A percentile compares a stretch with the other conserved stretches of the same genome.
Conservation (phyloP, 2,888 invertebrate genomes). For the Agonum fuliginosum region DNA sequence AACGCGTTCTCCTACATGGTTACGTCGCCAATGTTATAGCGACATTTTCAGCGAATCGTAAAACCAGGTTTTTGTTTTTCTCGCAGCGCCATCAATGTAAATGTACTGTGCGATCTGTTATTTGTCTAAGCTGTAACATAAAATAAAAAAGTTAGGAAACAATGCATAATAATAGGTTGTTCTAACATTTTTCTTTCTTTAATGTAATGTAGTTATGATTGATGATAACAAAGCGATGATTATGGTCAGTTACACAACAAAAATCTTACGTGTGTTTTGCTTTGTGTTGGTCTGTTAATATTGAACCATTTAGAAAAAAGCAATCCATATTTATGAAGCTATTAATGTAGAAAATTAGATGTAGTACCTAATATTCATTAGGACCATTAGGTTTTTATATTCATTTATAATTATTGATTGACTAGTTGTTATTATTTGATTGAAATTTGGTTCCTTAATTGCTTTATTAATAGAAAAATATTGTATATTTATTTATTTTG, state of each 20-base stretch:
- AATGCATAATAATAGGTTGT: not conserved
- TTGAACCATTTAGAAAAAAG: not conserved
- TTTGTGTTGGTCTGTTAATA: too few species aligned
- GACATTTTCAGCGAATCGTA: too few species aligned
- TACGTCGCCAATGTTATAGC: too few species aligned
- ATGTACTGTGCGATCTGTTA: not conserved
- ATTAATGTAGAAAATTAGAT: not conserved
- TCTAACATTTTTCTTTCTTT: not conserved
- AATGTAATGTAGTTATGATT: constrained; percentile 31
- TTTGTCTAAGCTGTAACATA: not conserved
- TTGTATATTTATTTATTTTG: too few species aligned
- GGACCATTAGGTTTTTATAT: not conserved
- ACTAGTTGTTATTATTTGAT: too few species aligned
- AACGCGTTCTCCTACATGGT: too few species aligned
- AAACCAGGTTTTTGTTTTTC: too few species aligned
- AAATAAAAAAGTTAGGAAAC: not conserved
- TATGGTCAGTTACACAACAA: constrained; percentile 15
- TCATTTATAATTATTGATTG: too few species aligned
- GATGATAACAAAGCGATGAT: constrained; percentile 32
- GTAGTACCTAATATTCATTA: not conserved
- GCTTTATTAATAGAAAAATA: too few species aligned
- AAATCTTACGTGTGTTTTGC: not conserved
- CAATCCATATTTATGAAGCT: not conserved
- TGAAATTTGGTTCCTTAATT: too few species aligned
- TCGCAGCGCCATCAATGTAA: too few species aligned